Conservation (phyloP, 2,113 vertebrate species). For the Illadopsis cleaveri region DNA sequence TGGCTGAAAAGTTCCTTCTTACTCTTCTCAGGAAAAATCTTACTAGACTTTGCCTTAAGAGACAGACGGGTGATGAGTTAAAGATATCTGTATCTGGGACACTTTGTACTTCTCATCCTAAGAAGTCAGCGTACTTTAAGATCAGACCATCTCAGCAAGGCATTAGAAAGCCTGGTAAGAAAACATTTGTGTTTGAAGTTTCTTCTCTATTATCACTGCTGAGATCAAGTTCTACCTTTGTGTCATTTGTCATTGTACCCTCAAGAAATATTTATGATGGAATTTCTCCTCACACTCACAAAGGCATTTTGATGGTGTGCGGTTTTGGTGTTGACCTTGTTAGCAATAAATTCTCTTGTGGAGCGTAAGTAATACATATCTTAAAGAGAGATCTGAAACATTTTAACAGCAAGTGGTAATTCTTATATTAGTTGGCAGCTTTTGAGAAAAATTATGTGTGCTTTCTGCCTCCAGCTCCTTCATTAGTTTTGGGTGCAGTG, state of each 20-base stretch:
- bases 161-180: background rate
- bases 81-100: background rate
- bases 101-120: background rate
- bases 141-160: background rate
- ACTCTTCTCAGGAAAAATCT: background rate
- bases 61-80: background rate
- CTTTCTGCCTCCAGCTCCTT: background rate
- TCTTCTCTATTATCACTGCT: background rate
- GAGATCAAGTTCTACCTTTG: background rate
- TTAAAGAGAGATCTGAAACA: background rate
- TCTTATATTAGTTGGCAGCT: background rate
- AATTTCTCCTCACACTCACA: background rate
- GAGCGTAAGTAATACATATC: background rate
- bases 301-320: background rate
- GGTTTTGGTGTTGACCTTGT: background rate
- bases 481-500: background rate
- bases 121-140: background rate
- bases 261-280: background rate
- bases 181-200: background rate
- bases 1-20: background rate
- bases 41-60: background rate
- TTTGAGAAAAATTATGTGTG: background rate
- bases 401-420: conserved; percentile 19
- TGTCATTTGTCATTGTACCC: background rate
- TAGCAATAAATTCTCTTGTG: background rate